Evolutionary conservation across 2,797 vertebrate species (phyloP).

Genomic region (Rallus crepitans): DNA sequence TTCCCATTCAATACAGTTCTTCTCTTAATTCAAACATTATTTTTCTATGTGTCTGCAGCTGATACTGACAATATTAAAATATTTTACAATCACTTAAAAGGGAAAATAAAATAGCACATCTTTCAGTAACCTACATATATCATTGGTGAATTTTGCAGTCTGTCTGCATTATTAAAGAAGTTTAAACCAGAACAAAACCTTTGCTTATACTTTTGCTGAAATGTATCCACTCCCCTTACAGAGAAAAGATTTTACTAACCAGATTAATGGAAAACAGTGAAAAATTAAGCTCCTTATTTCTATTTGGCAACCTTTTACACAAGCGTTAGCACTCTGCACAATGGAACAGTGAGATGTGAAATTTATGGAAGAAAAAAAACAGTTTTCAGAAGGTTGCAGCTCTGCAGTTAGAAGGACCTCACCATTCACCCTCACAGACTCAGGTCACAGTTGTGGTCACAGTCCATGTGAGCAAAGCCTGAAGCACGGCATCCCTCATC

Average conservation of each 20-base stretch:
- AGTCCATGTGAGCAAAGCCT: accelerated
- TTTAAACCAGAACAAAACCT: neutral
- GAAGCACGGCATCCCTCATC: neutral
- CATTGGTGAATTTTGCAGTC: neutral
- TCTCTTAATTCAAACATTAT: neutral
- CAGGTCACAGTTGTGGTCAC: neutral
- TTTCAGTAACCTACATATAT: neutral
- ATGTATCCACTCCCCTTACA: neutral
- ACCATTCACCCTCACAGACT: neutral
- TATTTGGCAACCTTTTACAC: neutral
- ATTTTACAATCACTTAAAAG: neutral
- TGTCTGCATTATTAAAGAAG: neutral
- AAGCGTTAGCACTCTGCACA: neutral
- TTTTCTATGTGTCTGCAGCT: neutral
- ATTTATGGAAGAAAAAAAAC: neutral
- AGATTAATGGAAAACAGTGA: neutral
- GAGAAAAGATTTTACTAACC: neutral
- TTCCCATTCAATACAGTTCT: neutral
- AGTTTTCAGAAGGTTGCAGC: neutral
- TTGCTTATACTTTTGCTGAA: neutral
- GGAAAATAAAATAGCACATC: neutral
- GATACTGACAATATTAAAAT: neutral
- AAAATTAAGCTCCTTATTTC: neutral
- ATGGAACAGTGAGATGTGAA: neutral
- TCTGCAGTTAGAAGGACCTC: neutral